phyloP scores from a whole-genome alignment of 2,113 vertebrate species.

The Albula glossodonta region DNA sequence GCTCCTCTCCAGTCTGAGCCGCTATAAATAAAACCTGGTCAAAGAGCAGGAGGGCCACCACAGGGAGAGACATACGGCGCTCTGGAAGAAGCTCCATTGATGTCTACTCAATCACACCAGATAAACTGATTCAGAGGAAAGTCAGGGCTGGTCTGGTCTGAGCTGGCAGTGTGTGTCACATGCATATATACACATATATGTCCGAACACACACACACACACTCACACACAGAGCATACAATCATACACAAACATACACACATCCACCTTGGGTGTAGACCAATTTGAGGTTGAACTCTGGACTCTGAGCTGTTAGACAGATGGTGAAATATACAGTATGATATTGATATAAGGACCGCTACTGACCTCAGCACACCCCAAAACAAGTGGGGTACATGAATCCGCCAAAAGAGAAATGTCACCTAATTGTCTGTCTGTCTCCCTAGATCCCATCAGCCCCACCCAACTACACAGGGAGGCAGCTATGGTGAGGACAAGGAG shows the following conservation, averaged over 20 bases:
- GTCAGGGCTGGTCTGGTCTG: not conserved
- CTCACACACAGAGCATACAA: not conserved
- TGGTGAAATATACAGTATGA: too few relatives aligned
- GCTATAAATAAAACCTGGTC: not conserved
- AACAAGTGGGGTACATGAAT: too few relatives aligned
- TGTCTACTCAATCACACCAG: not conserved
- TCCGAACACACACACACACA: not conserved
- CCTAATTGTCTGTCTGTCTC: slow-evolving; percentile 22
- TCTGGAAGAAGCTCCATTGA: not conserved
- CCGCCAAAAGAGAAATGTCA: too few relatives aligned
- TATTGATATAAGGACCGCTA: too few relatives aligned
- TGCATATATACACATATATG: not conserved
- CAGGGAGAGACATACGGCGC: not conserved
- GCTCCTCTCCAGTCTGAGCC: not conserved
- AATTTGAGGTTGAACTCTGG: too few relatives aligned
- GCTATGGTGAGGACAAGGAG: slow-evolving; percentile 80
- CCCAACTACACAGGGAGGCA: slow-evolving; percentile 94
- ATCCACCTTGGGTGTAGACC: not conserved
- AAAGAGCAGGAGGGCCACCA: not conserved
- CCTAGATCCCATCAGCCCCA: slow-evolving; percentile 95
- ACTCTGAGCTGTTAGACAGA: too few relatives aligned
- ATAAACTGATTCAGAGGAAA: not conserved
- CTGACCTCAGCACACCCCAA: too few relatives aligned
- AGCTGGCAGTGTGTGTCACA: not conserved
- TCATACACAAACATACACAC: not conserved